Evolutionary conservation across 2,888 invertebrate genomes (phyloP), one percentile per base, ranked within the genome.

Genomic region (Mycalesis mineus): DNA sequence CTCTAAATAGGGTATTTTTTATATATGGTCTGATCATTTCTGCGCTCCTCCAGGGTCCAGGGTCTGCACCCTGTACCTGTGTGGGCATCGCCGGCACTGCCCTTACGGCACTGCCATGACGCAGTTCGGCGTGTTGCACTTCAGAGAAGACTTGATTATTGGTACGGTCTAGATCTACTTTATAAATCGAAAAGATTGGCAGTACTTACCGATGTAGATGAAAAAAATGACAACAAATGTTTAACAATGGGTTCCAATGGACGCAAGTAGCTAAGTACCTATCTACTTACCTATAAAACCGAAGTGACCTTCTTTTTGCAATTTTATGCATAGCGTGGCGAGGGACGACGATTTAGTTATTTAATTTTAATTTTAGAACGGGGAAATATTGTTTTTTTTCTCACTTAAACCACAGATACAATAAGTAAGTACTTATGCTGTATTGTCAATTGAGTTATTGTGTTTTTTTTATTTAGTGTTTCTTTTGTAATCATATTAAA

Each of bases 341-440:
- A 63, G 45, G 57, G 55, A 64, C 60, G 45, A 51, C 33, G 37
- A 42, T 52, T 49, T 44, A 22, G 6, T n/a, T 42, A 29, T 28
- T 45, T 41, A 55, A 36, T 57, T 57, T n/a, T 49, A 58, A 60
- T 57, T 59, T 65, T 57, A 58, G 50, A 65, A 51, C 42, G 45
- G 56, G 64, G 64, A 66, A 64, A 66, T 58, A 60, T 49, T 62
- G 60, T 65, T 66, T 64, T 66, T 65, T 66, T 64, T 65, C 57
- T 50, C 40, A 47, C 44, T 53, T 48, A 14, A 14, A 51, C 53
- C 47, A 55, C 48, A n/a, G 22, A 9, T 13, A 39, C 48, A 52
- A 51, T 58, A 52, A 41, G 58, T 28, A 13, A 13, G n/a, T 17
- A 44, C 7, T 42, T n/a, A 28, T 28, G n/a, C n/a, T n/a, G 28